A percentile compares a stretch with the other conserved stretches of the same genome.
Evolutionary conservation across 2,888 invertebrate species (phyloP).

Genomic region (Spicauda simplicius): DNA sequence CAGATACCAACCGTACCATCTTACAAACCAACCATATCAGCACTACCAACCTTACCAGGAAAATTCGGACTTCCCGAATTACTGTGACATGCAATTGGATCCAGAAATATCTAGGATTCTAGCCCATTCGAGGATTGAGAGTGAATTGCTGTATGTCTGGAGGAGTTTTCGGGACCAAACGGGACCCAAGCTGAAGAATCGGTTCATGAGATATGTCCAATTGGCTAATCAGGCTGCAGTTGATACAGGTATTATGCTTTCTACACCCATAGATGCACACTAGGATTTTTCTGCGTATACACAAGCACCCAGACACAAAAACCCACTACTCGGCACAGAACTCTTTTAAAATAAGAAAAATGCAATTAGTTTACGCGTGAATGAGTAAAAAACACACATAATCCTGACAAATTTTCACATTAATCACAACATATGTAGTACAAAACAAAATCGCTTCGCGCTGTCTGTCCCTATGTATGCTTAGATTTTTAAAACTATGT

Average conservation of each 20-base stretch:
- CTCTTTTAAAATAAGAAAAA: too few species aligned
- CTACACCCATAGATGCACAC: too few species aligned
- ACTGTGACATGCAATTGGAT: slow-evolving; percentile 86
- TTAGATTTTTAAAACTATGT: too few species aligned
- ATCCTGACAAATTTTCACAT: too few species aligned
- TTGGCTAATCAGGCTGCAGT: slow-evolving; percentile 92
- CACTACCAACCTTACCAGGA: slow-evolving; percentile 63
- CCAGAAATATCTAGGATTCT: slow-evolving; percentile 87
- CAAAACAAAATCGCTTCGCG: too few species aligned
- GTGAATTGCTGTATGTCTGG: slow-evolving; percentile 92
- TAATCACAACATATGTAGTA: too few species aligned
- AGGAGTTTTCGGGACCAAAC: slow-evolving; percentile 91
- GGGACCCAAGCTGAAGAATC: slow-evolving; percentile 90
- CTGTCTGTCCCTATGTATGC: too few species aligned
- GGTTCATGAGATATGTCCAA: slow-evolving; percentile 91
- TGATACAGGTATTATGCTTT: slow-evolving; percentile 89
- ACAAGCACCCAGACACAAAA: too few species aligned
- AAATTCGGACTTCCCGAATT: slow-evolving; percentile 61
- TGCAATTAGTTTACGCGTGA: too few species aligned
- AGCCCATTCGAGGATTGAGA: slow-evolving; percentile 89
- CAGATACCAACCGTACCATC: slow-evolving; percentile 59
- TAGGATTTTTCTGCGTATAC: too few species aligned
- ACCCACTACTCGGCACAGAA: too few species aligned
- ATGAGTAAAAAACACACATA: too few species aligned
- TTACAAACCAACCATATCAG: slow-evolving; percentile 62